phyloP scores from a whole-genome alignment of 2,797 vertebrate genomes.

The Coregonus sp. region DNA sequence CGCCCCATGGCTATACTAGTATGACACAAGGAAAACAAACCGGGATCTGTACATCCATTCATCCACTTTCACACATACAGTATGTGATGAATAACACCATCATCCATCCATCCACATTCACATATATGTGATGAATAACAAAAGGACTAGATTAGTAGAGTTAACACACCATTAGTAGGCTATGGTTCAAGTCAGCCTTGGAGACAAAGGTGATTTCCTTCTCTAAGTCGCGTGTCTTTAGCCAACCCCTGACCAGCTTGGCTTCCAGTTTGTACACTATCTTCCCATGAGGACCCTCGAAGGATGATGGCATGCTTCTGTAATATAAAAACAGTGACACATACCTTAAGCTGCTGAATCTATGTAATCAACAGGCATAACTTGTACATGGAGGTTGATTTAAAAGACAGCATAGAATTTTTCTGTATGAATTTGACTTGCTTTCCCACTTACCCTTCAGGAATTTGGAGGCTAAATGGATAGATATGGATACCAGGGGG shows the following conservation, averaged over 20 bases:
- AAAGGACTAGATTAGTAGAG: background rate
- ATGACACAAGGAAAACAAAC: background rate
- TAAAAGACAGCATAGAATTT: background rate
- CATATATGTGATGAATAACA: background rate
- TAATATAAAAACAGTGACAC: constrained; percentile 26
- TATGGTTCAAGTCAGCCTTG: constrained; percentile 80
- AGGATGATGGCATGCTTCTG: constrained; percentile 92
- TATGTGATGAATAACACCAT: too few species aligned
- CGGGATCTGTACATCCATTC: background rate
- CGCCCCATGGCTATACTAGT: background rate
- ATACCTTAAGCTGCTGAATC: background rate
- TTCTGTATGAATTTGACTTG: background rate
- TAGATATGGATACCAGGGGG: constrained; percentile 86
- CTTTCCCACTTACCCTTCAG: constrained; percentile 82
- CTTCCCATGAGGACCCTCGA: constrained; percentile 85
- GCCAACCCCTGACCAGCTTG: constrained; percentile 89
- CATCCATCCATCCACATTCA: too few species aligned
- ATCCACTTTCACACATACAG: background rate
- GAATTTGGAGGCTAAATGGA: constrained; percentile 87
- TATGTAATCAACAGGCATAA: background rate
- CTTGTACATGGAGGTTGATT: background rate
- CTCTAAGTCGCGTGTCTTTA: constrained; percentile 79
- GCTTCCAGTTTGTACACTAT: constrained; percentile 90
- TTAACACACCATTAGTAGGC: constrained; percentile 81
- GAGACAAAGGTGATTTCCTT: constrained; percentile 87